Conservation (phyloP, 2,797 vertebrate species). For the Sebastes itinus region DNA sequence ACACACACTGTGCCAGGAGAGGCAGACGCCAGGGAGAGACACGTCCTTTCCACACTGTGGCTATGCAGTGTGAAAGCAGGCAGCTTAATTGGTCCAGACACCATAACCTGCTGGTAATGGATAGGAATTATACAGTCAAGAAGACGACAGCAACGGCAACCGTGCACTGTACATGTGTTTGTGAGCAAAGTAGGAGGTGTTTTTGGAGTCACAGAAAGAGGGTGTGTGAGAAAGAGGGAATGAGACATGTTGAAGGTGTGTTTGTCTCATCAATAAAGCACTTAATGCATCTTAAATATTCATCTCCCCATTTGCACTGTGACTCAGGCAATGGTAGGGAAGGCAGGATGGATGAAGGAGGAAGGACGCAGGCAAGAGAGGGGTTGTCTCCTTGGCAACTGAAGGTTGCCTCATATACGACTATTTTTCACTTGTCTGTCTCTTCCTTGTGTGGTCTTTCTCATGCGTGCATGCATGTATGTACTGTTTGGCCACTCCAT, state of each 20-base stretch:
- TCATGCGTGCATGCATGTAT: neutral
- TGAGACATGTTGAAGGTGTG: neutral
- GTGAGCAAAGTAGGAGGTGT: neutral
- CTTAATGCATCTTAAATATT: conserved; percentile 62
- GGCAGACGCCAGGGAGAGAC: neutral
- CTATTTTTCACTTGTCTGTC: neutral
- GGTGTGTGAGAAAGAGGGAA: neutral
- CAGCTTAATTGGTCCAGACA: conserved; percentile 33
- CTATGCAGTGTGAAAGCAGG: conserved; percentile 5
- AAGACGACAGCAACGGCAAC: conserved; percentile 5
- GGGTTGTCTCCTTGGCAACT: conserved; percentile 55
- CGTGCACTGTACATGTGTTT: neutral
- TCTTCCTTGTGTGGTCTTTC: neutral
- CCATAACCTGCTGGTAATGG: conserved; percentile 35
- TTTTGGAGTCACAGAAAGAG: neutral
- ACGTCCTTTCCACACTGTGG: neutral
- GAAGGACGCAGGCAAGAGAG: conserved; percentile 9
- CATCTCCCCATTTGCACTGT: conserved; percentile 25
- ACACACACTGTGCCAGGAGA: neutral
- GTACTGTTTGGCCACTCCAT: neutral
- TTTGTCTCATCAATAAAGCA: conserved; percentile 58
- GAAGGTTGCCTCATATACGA: conserved; percentile 3
- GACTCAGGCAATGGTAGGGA: conserved; percentile 16
- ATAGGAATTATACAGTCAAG: conserved; percentile 42
- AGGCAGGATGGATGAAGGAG: conserved; percentile 36